A percentile compares a stretch with the other conserved stretches of the same genome.
These are phyloP conservation scores for Hydrotaea cyrtoneurina DNA, from an alignment of 2,888 invertebrate species.

Conservation along the genomic window DNA sequence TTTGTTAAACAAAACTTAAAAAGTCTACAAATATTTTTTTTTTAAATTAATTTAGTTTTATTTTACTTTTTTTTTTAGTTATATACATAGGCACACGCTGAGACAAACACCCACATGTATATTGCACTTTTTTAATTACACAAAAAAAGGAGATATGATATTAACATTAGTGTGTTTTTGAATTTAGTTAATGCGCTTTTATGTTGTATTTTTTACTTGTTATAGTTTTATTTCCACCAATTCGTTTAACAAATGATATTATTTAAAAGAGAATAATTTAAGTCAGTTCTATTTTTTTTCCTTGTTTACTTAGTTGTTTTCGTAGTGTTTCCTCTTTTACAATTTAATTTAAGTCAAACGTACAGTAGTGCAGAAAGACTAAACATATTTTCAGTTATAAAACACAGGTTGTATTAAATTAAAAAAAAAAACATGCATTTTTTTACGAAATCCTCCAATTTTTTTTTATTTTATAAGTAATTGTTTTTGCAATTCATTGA, in stretches of 20 bases:
- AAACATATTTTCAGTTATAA: conserved; percentile 53
- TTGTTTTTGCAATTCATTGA: conserved; percentile 47
- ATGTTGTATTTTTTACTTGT: conserved; percentile 57
- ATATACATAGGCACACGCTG: conserved; percentile 29
- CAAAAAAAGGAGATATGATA: conserved; percentile 52
- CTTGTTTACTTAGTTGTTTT: conserved; percentile 37
- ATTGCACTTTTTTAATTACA: conserved; percentile 40
- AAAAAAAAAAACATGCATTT: conserved; percentile 63
- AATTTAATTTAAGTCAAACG: conserved; percentile 52
- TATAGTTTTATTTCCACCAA: conserved; percentile 60
- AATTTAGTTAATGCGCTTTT: conserved; percentile 44
- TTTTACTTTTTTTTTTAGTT: conserved; percentile 40
- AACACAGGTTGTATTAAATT: conserved; percentile 64
- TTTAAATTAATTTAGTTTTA: conserved; percentile 36
- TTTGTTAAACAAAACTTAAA: conserved; percentile 63
- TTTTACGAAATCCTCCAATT: conserved; percentile 50
- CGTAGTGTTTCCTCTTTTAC: conserved; percentile 24
- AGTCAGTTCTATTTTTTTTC: conserved; percentile 54
- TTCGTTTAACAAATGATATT: conserved; percentile 63
- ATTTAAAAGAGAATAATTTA: conserved; percentile 56
- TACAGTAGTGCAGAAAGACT: conserved; percentile 63
- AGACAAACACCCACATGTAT: conserved; percentile 25
- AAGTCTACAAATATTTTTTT: conserved; percentile 47
- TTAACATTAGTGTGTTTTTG: conserved; percentile 45
- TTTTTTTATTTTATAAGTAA: conserved; percentile 55